Percentiles rank a stretch among this genome's conserved stretches.
phyloP scores from a whole-genome alignment of 2,797 vertebrate genomes.

The Crenichthys baileyi region DNA sequence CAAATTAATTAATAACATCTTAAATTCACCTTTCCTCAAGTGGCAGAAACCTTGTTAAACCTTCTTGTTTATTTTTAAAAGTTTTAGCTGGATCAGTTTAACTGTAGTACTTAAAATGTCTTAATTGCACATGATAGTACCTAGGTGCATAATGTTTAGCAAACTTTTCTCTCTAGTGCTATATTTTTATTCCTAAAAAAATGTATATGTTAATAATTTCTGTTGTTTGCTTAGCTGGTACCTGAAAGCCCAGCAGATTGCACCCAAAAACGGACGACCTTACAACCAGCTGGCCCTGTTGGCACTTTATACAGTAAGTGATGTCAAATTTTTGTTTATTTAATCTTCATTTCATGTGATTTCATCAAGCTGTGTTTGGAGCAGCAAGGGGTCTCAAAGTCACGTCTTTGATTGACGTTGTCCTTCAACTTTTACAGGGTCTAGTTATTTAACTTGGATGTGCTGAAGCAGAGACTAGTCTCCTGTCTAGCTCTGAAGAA shows the following conservation, averaged over 20 bases:
- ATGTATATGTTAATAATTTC: not conserved
- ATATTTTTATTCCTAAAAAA: no score
- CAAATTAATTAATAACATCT: not conserved
- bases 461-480: not conserved
- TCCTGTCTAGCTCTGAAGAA: not conserved
- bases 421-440: not conserved
- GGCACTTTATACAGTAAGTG: slow-evolving; percentile 95
- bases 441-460: not conserved
- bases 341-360: not conserved
- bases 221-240: slow-evolving; percentile 88
- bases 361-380: not conserved
- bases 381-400: no score
- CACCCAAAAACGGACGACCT: slow-evolving; percentile 97
- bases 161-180: not conserved
- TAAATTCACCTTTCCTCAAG: not conserved
- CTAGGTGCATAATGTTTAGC: not conserved
- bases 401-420: no score
- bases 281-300: slow-evolving; percentile 97
- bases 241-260: slow-evolving; percentile 97
- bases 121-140: not conserved
- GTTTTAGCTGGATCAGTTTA: not conserved
- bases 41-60: not conserved
- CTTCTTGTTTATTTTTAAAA: not conserved
- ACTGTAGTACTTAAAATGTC: not conserved
- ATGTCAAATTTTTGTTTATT: not conserved